Evolutionary conservation across 2,797 vertebrate species (phyloP).

Genomic region (Epinephelus malabaricus): DNA sequence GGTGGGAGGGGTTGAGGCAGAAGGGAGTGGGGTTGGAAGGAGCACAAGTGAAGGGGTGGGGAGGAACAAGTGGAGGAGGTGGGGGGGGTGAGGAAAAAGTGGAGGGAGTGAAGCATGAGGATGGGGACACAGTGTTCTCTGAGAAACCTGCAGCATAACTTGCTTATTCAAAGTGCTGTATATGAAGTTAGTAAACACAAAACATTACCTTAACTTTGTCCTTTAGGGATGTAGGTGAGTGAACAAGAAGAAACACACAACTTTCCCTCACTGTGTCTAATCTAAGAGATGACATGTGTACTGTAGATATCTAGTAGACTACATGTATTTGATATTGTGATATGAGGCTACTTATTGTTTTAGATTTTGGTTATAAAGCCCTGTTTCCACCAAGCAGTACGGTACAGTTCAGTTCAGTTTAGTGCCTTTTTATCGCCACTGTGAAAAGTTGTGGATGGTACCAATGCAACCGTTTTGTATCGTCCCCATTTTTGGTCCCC

Average conservation of each 20-base stretch:
- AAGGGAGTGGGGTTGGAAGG: slow-evolving; percentile 28
- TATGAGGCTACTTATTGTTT: too few species aligned
- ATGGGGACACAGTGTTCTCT: slow-evolving; percentile 51
- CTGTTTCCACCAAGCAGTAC: too few species aligned
- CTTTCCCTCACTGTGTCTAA: not conserved
- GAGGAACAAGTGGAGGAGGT: slow-evolving; percentile 41
- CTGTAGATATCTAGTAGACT: too few species aligned
- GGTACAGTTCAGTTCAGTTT: too few species aligned
- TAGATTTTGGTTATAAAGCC: too few species aligned
- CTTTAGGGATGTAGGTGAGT: not conserved
- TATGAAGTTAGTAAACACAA: slow-evolving; percentile 50
- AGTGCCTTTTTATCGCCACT: too few species aligned
- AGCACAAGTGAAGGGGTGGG: slow-evolving; percentile 42
- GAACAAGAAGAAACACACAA: not conserved
- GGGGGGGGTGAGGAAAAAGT: slow-evolving; percentile 54
- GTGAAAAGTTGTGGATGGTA: too few species aligned
- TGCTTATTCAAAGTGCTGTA: slow-evolving; percentile 6
- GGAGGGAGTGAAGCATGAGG: slow-evolving; percentile 66
- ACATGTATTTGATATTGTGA: too few species aligned
- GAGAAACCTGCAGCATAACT: slow-evolving; percentile 23
- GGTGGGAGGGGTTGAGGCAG: slow-evolving; percentile 38
- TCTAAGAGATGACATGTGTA: too few species aligned
- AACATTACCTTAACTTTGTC: not conserved
- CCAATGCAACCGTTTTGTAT: accelerated
- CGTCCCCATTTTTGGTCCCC: too few species aligned